Conservation (phyloP, 2,888 invertebrate species). For the Entomobrya multifasciata region DNA sequence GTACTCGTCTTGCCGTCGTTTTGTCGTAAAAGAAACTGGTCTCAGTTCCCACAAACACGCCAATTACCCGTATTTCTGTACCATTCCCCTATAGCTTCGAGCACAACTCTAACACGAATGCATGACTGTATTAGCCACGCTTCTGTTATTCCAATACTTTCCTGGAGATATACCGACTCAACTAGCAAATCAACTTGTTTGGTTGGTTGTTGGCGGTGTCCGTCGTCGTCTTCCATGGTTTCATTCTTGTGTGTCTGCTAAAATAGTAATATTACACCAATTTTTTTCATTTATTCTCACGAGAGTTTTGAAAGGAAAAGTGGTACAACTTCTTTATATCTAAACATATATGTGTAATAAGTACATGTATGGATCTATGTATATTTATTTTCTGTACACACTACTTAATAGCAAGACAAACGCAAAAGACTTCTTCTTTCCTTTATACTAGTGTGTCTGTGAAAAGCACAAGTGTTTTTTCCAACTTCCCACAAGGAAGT, state of each 20-base stretch:
- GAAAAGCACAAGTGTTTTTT: slow-evolving; percentile 60
- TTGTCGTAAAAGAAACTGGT: background rate
- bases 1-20: background rate
- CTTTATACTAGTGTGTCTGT: background rate
- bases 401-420: background rate
- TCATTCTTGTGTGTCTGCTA: background rate
- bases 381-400: too few relatives aligned
- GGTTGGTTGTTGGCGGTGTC: background rate
- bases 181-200: too few relatives aligned
- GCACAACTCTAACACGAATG: too few relatives aligned
- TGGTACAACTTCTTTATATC: slow-evolving; percentile 17
- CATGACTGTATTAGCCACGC: too few relatives aligned
- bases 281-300: slow-evolving; percentile 27
- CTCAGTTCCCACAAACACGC: background rate
- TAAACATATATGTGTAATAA: background rate
- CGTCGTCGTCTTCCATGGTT: too few relatives aligned
- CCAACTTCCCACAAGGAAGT: background rate
- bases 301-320: slow-evolving; percentile 33
- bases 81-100: background rate
- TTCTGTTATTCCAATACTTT: too few relatives aligned
- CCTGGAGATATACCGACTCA: too few relatives aligned
- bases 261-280: slow-evolving; percentile 37
- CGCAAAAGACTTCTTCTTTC: background rate
- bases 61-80: slow-evolving; percentile 1
- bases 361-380: too few relatives aligned